Percentiles rank a stretch among this genome's conserved stretches.
Conservation (phyloP, 1,140 invertebrate genomes). For the Cheumatopsyche charites region DNA sequence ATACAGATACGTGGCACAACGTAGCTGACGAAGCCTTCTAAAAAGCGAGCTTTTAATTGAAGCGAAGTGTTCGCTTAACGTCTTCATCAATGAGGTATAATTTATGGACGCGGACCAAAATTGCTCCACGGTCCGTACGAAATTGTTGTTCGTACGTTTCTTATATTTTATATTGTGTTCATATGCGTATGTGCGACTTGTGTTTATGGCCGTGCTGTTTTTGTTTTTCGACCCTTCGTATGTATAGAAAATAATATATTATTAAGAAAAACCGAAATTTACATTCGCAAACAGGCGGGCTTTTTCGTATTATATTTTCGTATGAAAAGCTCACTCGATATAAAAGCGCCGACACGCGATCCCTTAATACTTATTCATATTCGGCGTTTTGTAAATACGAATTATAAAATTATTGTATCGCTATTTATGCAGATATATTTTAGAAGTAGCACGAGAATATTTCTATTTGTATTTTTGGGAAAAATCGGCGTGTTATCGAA, state of each 20-base stretch:
- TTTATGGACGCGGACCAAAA: conserved; percentile 44
- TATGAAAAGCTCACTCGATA: too few species aligned
- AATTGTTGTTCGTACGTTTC: too few species aligned
- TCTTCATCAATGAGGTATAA: conserved; percentile 49
- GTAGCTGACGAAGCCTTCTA: conserved; percentile 3
- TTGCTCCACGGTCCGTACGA: conserved; percentile 29
- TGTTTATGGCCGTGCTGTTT: neutral
- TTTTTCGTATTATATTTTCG: too few species aligned
- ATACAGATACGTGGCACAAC: too few species aligned
- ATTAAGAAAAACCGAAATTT: conserved; percentile 31
- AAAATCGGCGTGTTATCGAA: too few species aligned
- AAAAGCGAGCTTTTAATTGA: conserved; percentile 46
- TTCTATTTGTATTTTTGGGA: too few species aligned
- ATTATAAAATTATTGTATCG: too few species aligned
- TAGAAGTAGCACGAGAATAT: too few species aligned
- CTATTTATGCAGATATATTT: too few species aligned
- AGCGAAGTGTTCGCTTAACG: conserved; percentile 47
- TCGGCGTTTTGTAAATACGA: too few species aligned
- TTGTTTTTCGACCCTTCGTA: conserved; percentile 4
- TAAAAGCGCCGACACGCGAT: neutral
- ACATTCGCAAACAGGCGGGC: conserved; percentile 23
- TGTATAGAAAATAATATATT: conserved; percentile 27
- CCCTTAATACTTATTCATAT: too few species aligned
- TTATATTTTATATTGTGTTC: neutral
- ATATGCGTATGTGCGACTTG: neutral